Evolutionary conservation across 1,140 invertebrate genomes (phyloP), one percentile per base, ranked within the genome.

Genomic region (Stegodyphus dumicola): DNA sequence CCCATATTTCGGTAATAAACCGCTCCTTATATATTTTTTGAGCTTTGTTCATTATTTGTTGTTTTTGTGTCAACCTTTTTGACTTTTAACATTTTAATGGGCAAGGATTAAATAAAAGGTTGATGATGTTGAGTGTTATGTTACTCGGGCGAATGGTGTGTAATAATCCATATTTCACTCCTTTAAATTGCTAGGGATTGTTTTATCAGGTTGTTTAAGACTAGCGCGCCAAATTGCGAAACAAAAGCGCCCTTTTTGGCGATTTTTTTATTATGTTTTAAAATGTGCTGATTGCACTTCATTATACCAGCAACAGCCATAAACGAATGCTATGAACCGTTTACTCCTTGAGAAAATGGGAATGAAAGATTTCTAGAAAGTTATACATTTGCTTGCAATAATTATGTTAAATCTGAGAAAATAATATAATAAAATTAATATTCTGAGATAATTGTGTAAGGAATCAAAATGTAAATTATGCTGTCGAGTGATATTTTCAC

Each of bases 21-120:
- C 49, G 69, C 69, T 79, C n/a, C n/a, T 5, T 17, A 13, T 7
- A 48, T 71, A 49, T 71, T 83, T 83, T 83, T 75, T 83, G 3
- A 13, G 51, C 17, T 49, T 71, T 71, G 71, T 75, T 83, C 80
- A 13, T 83, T 83, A 75, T 75, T 83, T 80, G 53, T 71, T 80
- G 52, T 73, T 71, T 83, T 83, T 83, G 80, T 52, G 78, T 67
- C 67, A 11, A 73, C 70, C 80, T 83, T 83, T 83, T 83, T 83
- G 71, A 83, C 64, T 71, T 49, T 49, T 52, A 11, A 10, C 49
- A 17, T 67, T 83, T 83, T 83, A 83, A 83, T 83, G 80, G 80
- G 70, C 60, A 67, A 53, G 71, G 69, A 74, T 83, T 83, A 83
- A 83, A 83, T 83, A 83, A 83, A 83, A 83, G 80, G 80, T 75